phyloP scores from a whole-genome alignment of 2,113 vertebrate genomes.

The Sorex fumeus region DNA sequence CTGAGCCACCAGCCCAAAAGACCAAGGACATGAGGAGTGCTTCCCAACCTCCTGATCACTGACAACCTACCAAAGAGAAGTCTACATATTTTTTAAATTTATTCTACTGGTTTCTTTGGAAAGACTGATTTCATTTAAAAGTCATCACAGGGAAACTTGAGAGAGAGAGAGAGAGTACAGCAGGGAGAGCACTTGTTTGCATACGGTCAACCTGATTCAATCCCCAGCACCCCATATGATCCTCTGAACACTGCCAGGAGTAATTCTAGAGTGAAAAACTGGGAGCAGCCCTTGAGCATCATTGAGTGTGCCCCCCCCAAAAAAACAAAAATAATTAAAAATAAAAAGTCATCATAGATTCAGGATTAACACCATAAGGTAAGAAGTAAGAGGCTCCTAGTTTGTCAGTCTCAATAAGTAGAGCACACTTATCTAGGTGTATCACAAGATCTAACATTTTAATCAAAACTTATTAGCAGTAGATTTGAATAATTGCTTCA shows the following conservation, averaged over 20 bases:
- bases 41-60: too few species aligned
- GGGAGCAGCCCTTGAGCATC: too few species aligned
- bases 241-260: too few species aligned
- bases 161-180: too few species aligned
- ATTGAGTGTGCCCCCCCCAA: too few species aligned
- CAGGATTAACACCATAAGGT: background rate
- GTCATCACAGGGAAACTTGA: too few species aligned
- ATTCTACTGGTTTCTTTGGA: conserved; percentile 34
- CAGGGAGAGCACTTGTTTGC: too few species aligned
- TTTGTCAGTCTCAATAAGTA: background rate
- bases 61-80: background rate
- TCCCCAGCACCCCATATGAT: too few species aligned
- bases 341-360: background rate
- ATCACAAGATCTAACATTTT: background rate
- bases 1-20: background rate
- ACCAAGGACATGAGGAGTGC: background rate
- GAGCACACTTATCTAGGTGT: background rate
- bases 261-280: too few species aligned
- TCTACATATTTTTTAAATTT: background rate
- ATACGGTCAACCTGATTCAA: too few species aligned
- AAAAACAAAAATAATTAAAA: too few species aligned
- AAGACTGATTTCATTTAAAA: background rate
- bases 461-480: background rate
- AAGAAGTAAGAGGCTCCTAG: background rate
- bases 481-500: background rate